Conservation (phyloP, 2,797 vertebrate genomes). For the Pantherophis vulpinus region DNA sequence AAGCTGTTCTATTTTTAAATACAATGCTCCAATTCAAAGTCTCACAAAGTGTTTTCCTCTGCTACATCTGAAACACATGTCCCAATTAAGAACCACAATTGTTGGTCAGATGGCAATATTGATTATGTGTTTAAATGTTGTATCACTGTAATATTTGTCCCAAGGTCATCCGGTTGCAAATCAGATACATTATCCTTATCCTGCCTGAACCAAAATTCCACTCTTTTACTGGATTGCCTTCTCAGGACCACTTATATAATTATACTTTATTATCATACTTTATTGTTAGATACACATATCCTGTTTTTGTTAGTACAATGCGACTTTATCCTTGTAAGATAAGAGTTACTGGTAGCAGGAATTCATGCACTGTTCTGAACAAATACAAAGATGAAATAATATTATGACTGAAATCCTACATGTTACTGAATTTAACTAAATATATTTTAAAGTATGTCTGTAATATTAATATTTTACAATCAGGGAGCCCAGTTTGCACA, state of each 20-base stretch:
- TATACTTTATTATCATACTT: background rate
- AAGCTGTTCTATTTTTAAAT: slow-evolving; percentile 52
- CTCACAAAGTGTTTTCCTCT: slow-evolving; percentile 42
- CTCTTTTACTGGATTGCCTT: slow-evolving; percentile 12
- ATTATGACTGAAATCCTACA: background rate
- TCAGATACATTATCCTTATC: background rate
- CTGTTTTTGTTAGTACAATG: slow-evolving; percentile 26
- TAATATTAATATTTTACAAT: background rate
- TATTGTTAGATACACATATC: slow-evolving; percentile 31
- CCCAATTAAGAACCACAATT: slow-evolving; percentile 46
- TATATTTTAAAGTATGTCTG: background rate
- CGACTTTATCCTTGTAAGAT: background rate
- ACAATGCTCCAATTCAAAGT: slow-evolving; percentile 56
- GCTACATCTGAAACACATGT: slow-evolving; percentile 55
- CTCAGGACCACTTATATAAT: background rate
- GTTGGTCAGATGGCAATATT: slow-evolving; percentile 40
- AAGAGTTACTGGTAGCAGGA: background rate
- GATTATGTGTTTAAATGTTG: slow-evolving; percentile 47
- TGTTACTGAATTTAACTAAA: background rate
- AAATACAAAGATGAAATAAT: background rate
- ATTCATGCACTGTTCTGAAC: background rate
- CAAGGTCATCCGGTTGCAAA: slow-evolving; percentile 31
- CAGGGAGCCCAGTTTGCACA: background rate
- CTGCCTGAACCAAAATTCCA: slow-evolving; percentile 19
- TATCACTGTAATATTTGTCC: slow-evolving; percentile 30